A percentile compares a stretch with the other conserved stretches of the same genome.
phyloP scores from a whole-genome alignment of 2,888 invertebrate species.

The Isotomurus palustris region DNA sequence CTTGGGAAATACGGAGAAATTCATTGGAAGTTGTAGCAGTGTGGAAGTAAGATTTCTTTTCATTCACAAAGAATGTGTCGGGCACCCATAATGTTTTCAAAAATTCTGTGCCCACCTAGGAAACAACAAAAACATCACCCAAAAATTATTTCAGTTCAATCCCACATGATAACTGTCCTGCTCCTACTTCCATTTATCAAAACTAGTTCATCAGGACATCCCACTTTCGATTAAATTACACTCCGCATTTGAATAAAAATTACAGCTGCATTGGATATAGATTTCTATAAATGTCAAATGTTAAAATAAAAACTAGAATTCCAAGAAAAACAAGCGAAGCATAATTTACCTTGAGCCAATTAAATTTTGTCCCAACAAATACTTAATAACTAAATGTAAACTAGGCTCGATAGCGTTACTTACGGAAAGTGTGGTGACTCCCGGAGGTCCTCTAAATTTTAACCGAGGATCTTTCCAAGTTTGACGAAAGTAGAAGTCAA shows the following conservation, averaged over 20 bases:
- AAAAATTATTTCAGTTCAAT: not conserved
- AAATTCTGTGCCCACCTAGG: constrained; percentile 79
- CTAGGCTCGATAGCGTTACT: constrained; percentile 52
- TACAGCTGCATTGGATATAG: too few species aligned
- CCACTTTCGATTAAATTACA: too few species aligned
- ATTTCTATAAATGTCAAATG: too few species aligned
- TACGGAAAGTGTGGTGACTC: constrained; percentile 85
- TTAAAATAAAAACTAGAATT: not conserved
- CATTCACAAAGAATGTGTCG: constrained; percentile 99
- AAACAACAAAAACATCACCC: not conserved
- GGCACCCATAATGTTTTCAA: constrained; percentile 96
- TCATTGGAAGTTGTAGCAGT: constrained; percentile 99
- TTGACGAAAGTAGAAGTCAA: constrained; percentile 99
- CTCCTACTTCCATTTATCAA: not conserved
- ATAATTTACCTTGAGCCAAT: not conserved
- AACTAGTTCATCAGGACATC: not conserved
- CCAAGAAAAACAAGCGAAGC: too few species aligned
- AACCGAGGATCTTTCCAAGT: constrained; percentile 96
- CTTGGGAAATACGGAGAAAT: constrained; percentile 93
- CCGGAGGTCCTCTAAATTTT: constrained; percentile 82
- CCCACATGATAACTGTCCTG: too few species aligned
- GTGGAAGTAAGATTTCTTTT: constrained; percentile 99
- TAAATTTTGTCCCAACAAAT: not conserved
- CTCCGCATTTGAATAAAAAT: too few species aligned
- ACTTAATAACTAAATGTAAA: constrained; percentile 2